Evolutionary conservation across 2,888 invertebrate species (phyloP).

Genomic region (Pyrocoelia pectoralis): DNA sequence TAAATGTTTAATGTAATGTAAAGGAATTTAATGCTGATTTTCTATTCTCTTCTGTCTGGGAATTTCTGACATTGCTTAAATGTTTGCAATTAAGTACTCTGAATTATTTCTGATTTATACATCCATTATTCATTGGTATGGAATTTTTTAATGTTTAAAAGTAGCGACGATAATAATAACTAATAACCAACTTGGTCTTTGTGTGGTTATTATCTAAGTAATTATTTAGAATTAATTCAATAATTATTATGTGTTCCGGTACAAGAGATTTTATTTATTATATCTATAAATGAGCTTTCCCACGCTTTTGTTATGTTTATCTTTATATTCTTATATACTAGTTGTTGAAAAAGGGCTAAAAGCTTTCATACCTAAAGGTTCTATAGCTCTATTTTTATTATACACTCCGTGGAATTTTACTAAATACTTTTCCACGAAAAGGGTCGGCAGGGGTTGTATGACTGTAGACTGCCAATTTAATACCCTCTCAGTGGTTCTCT

Average conservation of each 20-base stretch:
- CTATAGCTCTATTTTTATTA: too few relatives aligned
- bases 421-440: too few relatives aligned
- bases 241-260: neutral
- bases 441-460: too few relatives aligned
- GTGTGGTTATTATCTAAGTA: neutral
- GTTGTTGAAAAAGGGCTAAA: too few relatives aligned
- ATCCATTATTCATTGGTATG: neutral
- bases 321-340: too few relatives aligned
- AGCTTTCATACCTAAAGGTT: too few relatives aligned
- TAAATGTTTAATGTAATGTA: conserved; percentile 1
- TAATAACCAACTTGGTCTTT: neutral
- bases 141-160: conserved; percentile 3
- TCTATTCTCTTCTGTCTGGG: conserved; percentile 6
- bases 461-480: too few relatives aligned
- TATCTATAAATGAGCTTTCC: neutral
- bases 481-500: too few relatives aligned
- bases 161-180: neutral
- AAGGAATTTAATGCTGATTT: neutral
- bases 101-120: neutral
- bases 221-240: conserved; percentile 1
- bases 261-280: neutral
- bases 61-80: conserved; percentile 6
- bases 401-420: too few relatives aligned
- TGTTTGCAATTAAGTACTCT: conserved; percentile 7
- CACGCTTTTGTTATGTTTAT: neutral